A percentile compares a stretch with the other conserved stretches of the same genome.
These are phyloP conservation scores for Rhagologus leucostigma DNA, from an alignment of 2,113 vertebrate species.

Conservation along the genomic window DNA sequence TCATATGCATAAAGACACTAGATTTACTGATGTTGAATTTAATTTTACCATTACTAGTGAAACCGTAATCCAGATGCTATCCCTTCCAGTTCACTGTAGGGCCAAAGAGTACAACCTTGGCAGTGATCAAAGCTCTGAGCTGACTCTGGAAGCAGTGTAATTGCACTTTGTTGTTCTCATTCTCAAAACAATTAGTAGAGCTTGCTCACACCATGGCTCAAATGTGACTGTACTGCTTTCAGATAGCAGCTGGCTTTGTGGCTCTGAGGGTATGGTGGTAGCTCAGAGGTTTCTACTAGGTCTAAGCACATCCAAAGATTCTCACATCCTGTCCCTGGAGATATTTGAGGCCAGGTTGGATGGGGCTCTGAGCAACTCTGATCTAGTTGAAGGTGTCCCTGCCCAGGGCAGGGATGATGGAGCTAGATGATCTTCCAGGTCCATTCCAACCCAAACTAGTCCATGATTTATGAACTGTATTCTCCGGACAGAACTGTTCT, in stretches of 20 bases:
- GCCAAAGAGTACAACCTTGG: not conserved
- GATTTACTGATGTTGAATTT: not conserved
- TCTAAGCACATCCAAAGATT: fast-evolving
- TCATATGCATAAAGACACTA: not conserved
- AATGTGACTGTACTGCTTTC: not conserved
- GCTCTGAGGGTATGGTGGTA: not conserved
- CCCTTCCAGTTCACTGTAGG: not conserved
- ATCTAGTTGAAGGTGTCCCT: not conserved
- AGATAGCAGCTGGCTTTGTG: not conserved
- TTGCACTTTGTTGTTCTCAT: not conserved
- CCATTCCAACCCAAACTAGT: not conserved
- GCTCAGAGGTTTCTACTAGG: not conserved
- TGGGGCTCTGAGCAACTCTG: not conserved
- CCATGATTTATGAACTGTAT: not conserved
- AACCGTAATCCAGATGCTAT: not conserved
- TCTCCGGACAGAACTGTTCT: not conserved
- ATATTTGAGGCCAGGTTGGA: not conserved
- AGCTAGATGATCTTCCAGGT: not conserved
- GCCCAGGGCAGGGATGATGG: not conserved
- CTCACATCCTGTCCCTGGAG: not conserved
- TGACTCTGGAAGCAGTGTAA: not conserved
- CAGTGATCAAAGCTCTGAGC: not conserved
- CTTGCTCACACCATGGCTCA: not conserved
- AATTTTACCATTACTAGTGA: not conserved
- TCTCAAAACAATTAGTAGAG: not conserved